Conservation (phyloP, 2,113 vertebrate species). For the Nothocercus nigrocapillus region DNA sequence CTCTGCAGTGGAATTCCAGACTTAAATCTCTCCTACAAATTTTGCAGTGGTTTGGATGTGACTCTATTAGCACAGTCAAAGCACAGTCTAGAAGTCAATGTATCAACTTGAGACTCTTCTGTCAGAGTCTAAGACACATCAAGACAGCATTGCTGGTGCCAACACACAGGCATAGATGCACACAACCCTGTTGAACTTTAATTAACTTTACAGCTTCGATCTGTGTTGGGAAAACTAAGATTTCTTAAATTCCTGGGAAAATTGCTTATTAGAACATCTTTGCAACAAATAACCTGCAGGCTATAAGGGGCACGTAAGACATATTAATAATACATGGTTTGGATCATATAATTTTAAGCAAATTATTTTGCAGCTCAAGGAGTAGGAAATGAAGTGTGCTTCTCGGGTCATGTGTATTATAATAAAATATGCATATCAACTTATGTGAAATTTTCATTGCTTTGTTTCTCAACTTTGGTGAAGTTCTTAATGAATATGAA, state of each 20-base stretch:
- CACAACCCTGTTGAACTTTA: not conserved
- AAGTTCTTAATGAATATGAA: not conserved
- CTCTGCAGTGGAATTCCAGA: not conserved
- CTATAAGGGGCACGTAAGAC: not conserved
- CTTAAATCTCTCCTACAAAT: not conserved
- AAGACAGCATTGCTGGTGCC: not conserved
- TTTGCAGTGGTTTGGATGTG: not conserved
- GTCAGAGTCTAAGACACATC: not conserved
- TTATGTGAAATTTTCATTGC: not conserved
- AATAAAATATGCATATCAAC: not conserved
- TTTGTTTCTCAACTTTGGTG: not conserved
- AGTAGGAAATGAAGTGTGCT: not conserved
- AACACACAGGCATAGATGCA: not conserved
- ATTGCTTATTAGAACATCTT: not conserved
- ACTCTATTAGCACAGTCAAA: not conserved
- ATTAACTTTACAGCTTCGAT: not conserved
- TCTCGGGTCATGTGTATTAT: not conserved
- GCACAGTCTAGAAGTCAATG: not conserved
- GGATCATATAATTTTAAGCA: not conserved
- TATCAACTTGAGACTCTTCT: not conserved
- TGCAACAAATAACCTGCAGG: not conserved
- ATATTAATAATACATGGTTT: not conserved
- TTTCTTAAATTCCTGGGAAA: not conserved
- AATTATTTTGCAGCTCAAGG: not conserved
- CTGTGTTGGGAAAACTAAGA: not conserved